phyloP scores from a whole-genome alignment of 2,797 vertebrate species.

The Hephaestus fuliginosus region DNA sequence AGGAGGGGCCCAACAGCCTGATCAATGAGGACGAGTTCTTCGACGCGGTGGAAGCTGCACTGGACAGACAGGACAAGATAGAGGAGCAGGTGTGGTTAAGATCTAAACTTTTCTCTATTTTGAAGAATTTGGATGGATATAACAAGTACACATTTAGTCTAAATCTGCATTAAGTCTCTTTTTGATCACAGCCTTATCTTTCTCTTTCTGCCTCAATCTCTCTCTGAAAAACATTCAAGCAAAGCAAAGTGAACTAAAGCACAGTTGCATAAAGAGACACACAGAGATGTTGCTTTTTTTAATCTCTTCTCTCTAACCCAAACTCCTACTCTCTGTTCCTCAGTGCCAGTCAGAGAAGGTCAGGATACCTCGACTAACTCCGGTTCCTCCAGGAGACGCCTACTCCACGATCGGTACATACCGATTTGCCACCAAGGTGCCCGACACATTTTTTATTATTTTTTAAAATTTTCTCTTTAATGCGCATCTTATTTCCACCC shows the following conservation, averaged over 20 bases:
- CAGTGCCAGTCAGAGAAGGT: conserved; percentile 94
- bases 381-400: conserved; percentile 88
- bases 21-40: conserved; percentile 98
- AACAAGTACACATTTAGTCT: background rate
- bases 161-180: background rate
- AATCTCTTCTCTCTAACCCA: conserved; percentile 11
- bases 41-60: conserved; percentile 96
- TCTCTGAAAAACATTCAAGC: background rate
- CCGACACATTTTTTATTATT: background rate
- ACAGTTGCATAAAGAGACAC: background rate
- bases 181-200: background rate
- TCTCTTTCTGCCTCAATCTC: background rate
- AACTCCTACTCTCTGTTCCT: conserved; percentile 42
- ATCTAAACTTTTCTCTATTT: background rate
- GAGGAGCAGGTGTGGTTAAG: conserved; percentile 91
- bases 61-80: conserved; percentile 97
- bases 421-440: conserved; percentile 91
- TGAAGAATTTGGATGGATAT: background rate
- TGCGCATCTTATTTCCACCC: background rate
- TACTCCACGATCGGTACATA: conserved; percentile 91
- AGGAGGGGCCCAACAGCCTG: conserved; percentile 93
- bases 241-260: background rate
- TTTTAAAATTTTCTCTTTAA: background rate
- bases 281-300: background rate
- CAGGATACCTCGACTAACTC: conserved; percentile 88